These are phyloP conservation scores for Parazoanthus darwini DNA, from an alignment of 92 coral and sea anemone genomes.

Conservation along the genomic window DNA sequence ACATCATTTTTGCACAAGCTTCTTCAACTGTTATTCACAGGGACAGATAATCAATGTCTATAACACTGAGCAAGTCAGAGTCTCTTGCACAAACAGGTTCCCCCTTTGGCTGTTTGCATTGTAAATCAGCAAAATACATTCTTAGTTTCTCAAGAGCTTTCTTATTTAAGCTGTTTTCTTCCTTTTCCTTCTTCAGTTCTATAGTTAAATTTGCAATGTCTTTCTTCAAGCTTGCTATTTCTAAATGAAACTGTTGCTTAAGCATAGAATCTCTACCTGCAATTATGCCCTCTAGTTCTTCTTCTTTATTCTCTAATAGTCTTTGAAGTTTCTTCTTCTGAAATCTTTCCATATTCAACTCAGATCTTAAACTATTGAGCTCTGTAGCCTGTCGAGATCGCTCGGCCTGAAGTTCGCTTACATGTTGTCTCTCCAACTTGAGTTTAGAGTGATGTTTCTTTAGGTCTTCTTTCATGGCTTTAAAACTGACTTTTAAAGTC, in stretches of 20 bases:
- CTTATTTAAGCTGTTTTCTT: constrained; percentile 74
- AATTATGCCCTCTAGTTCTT: constrained; percentile 48
- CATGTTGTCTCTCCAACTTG: constrained; percentile 56
- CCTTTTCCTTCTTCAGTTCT: constrained; percentile 62
- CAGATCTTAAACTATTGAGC: constrained; percentile 48
- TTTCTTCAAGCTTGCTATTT: constrained; percentile 50
- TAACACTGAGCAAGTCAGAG: constrained; percentile 56
- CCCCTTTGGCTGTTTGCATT: constrained; percentile 36
- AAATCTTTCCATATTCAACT: constrained; percentile 58
- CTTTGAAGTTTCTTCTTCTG: constrained; percentile 57
- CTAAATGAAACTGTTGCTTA: constrained; percentile 66
- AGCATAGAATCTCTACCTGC: constrained; percentile 53
- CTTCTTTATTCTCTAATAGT: constrained; percentile 51
- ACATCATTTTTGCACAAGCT: too few relatives aligned
- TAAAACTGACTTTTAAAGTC: constrained; percentile 79
- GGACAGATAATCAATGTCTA: constrained; percentile 67
- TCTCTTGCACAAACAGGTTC: neutral
- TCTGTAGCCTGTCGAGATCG: constrained; percentile 46
- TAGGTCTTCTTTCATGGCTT: constrained; percentile 87
- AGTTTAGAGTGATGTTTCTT: constrained; percentile 61
- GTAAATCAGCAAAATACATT: constrained; percentile 74
- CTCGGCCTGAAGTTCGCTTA: constrained; percentile 53
- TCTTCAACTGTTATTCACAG: neutral
- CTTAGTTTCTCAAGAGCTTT: constrained; percentile 87
- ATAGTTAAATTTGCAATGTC: constrained; percentile 53